These are phyloP conservation scores for Steatornis caripensis DNA, from an alignment of 2,113 vertebrate genomes.

Conservation along the genomic window DNA sequence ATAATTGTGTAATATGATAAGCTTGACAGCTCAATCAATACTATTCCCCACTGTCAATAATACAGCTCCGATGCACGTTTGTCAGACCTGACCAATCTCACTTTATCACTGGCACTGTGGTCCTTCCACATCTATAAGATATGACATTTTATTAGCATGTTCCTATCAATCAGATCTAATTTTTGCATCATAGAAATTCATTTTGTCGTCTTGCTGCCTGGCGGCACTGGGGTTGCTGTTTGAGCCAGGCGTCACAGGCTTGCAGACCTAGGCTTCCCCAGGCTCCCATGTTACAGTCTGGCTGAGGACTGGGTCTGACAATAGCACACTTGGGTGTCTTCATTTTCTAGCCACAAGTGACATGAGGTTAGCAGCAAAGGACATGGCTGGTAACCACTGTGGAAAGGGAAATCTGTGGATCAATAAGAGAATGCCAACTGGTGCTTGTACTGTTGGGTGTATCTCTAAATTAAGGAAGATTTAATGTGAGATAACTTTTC, in stretches of 20 bases:
- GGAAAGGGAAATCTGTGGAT: conserved; percentile 48
- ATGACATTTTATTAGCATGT: conserved; percentile 71
- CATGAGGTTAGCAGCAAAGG: conserved; percentile 23
- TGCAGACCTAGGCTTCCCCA: not conserved
- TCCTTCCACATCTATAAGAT: conserved; percentile 65
- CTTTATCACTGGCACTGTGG: conserved; percentile 80
- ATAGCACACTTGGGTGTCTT: conserved; percentile 39
- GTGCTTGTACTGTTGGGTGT: not conserved
- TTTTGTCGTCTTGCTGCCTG: conserved; percentile 44
- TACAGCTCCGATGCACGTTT: conserved; percentile 55
- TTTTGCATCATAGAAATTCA: conserved; percentile 58
- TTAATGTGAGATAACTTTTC: not conserved
- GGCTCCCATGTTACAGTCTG: not conserved
- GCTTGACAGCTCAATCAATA: conserved; percentile 83
- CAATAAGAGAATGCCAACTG: conserved; percentile 27
- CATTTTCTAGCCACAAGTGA: conserved; percentile 53
- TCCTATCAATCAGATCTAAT: conserved; percentile 70
- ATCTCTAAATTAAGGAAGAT: not conserved
- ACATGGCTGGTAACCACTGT: not conserved
- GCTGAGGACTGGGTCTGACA: conserved; percentile 5
- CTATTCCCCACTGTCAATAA: conserved; percentile 71
- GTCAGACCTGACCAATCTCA: conserved; percentile 77
- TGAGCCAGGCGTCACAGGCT: conserved; percentile 8
- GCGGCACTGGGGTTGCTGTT: not conserved
- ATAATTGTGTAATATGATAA: conserved; percentile 83